phyloP scores from a whole-genome alignment of 2,797 vertebrate genomes.

The Spinibarbus caldwelli region DNA sequence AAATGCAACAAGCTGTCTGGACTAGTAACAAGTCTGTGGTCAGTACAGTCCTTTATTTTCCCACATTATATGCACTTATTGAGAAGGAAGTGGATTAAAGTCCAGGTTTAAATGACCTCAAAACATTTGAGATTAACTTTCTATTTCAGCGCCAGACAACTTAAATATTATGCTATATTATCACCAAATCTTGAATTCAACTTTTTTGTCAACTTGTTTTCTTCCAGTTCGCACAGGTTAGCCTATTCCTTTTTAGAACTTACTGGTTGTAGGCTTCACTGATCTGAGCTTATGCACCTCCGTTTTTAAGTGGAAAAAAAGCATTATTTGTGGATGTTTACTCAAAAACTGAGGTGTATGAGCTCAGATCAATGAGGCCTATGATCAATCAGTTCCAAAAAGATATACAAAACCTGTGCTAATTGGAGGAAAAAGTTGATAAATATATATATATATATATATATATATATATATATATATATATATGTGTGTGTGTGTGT shows the following conservation, averaged over 20 bases:
- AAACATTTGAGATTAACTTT: slow-evolving; percentile 38
- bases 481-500: too few relatives aligned
- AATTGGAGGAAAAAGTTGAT: neutral
- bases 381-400: neutral
- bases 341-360: neutral
- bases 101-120: slow-evolving; percentile 25
- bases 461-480: too few relatives aligned
- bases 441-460: too few relatives aligned
- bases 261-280: neutral
- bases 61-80: neutral
- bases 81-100: slow-evolving; percentile 29
- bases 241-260: neutral
- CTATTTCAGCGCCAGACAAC: neutral
- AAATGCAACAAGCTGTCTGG: neutral
- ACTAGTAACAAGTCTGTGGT: too few relatives aligned
- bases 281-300: neutral
- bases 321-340: neutral
- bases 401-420: neutral
- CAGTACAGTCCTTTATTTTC: slow-evolving; percentile 11
- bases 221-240: too few relatives aligned
- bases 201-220: too few relatives aligned
- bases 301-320: neutral
- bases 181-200: too few relatives aligned
- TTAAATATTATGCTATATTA: slow-evolving; percentile 2
- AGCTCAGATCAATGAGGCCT: neutral